Evolutionary conservation across 1,140 invertebrate species (phyloP).

Genomic region (Drosophila malerkotliana): DNA sequence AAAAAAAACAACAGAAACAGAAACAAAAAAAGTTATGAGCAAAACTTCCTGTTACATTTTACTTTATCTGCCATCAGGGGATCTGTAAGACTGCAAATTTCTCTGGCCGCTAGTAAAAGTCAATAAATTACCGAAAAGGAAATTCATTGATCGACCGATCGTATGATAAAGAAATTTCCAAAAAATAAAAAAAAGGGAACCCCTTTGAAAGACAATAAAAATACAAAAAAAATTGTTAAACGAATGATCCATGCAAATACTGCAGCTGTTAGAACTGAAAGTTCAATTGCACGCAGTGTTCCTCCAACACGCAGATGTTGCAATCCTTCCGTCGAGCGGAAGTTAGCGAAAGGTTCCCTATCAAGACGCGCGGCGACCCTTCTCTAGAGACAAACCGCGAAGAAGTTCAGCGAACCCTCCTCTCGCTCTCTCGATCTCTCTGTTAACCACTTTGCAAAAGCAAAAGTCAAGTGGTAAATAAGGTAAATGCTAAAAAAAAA

Average conservation of each 20-base stretch:
- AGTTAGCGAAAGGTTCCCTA: slow-evolving; percentile 77
- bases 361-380: slow-evolving; percentile 22
- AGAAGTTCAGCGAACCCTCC: slow-evolving; percentile 55
- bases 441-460: slow-evolving; percentile 30
- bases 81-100: slow-evolving; percentile 31
- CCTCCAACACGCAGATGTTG: slow-evolving; percentile 65
- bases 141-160: slow-evolving; percentile 74
- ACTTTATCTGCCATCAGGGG: slow-evolving; percentile 25
- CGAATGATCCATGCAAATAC: slow-evolving; percentile 42
- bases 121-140: slow-evolving; percentile 75
- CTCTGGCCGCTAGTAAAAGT: slow-evolving; percentile 66
- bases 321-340: slow-evolving; percentile 61
- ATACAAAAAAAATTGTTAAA: not conserved
- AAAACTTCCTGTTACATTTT: slow-evolving; percentile 64
- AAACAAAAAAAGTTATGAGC: slow-evolving; percentile 24
- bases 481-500: slow-evolving; percentile 42
- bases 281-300: slow-evolving; percentile 54
- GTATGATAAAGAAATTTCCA: slow-evolving; percentile 51
- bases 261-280: slow-evolving; percentile 72
- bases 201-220: not conserved
- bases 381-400: slow-evolving; percentile 19
- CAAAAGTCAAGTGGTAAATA: slow-evolving; percentile 64
- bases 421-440: slow-evolving; percentile 1
- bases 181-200: slow-evolving; percentile 24
- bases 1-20: not conserved